phyloP scores from a whole-genome alignment of 2,113 vertebrate genomes.

The Lates calcarifer region DNA sequence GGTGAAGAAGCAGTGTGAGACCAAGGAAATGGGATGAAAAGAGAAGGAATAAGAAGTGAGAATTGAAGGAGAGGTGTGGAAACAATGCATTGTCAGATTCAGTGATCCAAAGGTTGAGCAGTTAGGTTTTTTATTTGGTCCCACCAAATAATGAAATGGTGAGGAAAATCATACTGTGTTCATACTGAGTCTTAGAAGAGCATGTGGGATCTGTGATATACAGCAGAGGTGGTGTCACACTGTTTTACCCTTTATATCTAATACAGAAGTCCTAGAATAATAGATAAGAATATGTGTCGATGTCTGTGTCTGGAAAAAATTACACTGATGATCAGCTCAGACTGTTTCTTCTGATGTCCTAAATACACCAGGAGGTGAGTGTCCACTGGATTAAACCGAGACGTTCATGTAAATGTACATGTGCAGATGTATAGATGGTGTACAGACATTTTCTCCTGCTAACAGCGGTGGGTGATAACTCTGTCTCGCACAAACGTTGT shows the following conservation, averaged over 20 bases:
- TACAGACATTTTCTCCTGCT: conserved; percentile 42
- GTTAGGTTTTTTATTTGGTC: neutral
- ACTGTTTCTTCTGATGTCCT: neutral
- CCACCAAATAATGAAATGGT: neutral
- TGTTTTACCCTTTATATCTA: neutral
- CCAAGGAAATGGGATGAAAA: conserved; percentile 59
- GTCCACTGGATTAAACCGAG: conserved; percentile 21
- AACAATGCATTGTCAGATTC: conserved; percentile 29
- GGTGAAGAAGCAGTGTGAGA: conserved; percentile 61
- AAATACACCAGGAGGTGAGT: conserved; percentile 23
- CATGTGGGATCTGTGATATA: conserved; percentile 9
- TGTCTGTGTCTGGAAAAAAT: neutral
- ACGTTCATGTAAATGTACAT: conserved; percentile 8
- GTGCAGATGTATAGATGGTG: conserved; percentile 34
- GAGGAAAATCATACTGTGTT: conserved; percentile 19
- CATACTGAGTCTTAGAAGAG: conserved; percentile 9
- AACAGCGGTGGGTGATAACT: conserved; percentile 36
- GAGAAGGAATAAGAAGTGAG: conserved; percentile 45
- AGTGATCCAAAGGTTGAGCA: conserved; percentile 30
- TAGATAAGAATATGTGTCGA: neutral
- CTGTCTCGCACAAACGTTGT: conserved; percentile 62
- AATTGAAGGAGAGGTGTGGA: conserved; percentile 57
- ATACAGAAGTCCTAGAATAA: neutral
- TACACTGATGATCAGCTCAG: conserved; percentile 1
- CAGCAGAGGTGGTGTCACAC: conserved; percentile 14